These are phyloP conservation scores for Meloidogyne hapla DNA, from an alignment of 1,140 invertebrate genomes.

Conservation along the genomic window DNA sequence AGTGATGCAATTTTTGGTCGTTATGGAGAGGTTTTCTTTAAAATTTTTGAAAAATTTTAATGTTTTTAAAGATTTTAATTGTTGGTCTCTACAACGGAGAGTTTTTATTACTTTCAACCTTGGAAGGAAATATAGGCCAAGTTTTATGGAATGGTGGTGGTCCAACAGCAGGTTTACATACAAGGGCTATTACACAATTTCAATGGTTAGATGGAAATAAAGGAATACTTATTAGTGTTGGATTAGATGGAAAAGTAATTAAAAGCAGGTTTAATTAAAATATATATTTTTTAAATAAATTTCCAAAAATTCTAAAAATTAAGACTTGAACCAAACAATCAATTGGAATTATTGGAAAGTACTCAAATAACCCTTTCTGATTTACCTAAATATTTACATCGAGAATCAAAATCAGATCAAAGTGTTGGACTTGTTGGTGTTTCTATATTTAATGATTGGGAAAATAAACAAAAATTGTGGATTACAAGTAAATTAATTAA, in stretches of 20 bases:
- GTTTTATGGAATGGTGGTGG: slow-evolving; percentile 20
- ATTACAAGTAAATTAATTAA: neutral
- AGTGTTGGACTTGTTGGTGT: slow-evolving; percentile 31
- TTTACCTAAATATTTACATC: slow-evolving; percentile 29
- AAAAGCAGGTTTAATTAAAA: slow-evolving; percentile 10
- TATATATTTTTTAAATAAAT: neutral
- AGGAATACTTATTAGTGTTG: slow-evolving; percentile 12
- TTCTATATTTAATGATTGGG: slow-evolving; percentile 20
- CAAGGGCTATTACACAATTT: slow-evolving; percentile 18
- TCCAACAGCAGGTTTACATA: neutral
- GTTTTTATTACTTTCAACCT: slow-evolving; percentile 3
- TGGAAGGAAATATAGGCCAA: neutral
- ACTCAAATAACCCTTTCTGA: slow-evolving; percentile 29
- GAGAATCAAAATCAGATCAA: slow-evolving; percentile 12
- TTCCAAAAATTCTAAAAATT: neutral
- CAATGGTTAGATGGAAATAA: slow-evolving; percentile 9
- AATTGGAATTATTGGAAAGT: slow-evolving; percentile 30
- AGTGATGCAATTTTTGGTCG: slow-evolving; percentile 36
- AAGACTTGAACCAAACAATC: slow-evolving; percentile 23
- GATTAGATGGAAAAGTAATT: slow-evolving; percentile 14
- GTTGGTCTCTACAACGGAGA: slow-evolving; percentile 18
- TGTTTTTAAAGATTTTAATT: slow-evolving; percentile 9
- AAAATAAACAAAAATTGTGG: neutral
- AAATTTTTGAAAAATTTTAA: neutral
- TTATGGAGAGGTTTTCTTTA: slow-evolving; percentile 36